Percentiles rank a stretch among this genome's conserved stretches.
Evolutionary conservation across 2,888 invertebrate species (phyloP).

Genomic region (Drosophila emarginata): DNA sequence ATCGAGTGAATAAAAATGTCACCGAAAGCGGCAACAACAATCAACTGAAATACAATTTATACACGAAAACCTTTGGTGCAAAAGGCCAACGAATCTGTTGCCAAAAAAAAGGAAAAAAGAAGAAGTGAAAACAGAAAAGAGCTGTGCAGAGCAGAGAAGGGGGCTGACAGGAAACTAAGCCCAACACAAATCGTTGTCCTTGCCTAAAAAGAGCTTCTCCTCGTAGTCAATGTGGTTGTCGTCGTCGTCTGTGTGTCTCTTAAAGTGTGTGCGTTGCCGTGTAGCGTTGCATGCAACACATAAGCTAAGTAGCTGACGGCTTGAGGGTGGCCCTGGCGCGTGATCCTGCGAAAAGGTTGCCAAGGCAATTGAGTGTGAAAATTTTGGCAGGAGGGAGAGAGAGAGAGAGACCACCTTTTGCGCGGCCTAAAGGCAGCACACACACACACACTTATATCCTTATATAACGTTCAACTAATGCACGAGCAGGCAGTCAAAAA

Average conservation of each 20-base stretch:
- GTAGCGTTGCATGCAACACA: constrained; percentile 68
- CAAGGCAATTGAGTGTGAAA: constrained; percentile 75
- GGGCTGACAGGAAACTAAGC: constrained; percentile 57
- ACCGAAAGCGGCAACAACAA: constrained; percentile 61
- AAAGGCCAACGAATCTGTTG: too few species aligned
- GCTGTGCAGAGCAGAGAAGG: neutral
- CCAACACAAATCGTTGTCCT: constrained; percentile 41
- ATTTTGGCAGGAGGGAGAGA: constrained; percentile 51
- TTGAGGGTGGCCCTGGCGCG: constrained; percentile 52
- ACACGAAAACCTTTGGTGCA: constrained; percentile 47
- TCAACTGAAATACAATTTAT: constrained; percentile 54
- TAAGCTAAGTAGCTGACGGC: constrained; percentile 66
- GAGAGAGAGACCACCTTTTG: neutral
- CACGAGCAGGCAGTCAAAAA: constrained; percentile 71
- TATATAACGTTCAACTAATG: constrained; percentile 64
- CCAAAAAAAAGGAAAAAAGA: constrained; percentile 41
- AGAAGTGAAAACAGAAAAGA: constrained; percentile 43
- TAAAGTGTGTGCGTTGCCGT: constrained; percentile 25
- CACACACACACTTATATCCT: neutral
- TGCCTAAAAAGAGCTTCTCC: constrained; percentile 50
- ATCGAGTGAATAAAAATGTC: constrained; percentile 69
- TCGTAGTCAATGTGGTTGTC: constrained; percentile 4
- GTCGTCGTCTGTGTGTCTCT: constrained; percentile 15
- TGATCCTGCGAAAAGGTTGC: constrained; percentile 73
- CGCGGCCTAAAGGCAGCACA: constrained; percentile 47